Base-by-base conservation (phyloP, 2,888 invertebrate genomes). In the Amorpha juglandis region DNA sequence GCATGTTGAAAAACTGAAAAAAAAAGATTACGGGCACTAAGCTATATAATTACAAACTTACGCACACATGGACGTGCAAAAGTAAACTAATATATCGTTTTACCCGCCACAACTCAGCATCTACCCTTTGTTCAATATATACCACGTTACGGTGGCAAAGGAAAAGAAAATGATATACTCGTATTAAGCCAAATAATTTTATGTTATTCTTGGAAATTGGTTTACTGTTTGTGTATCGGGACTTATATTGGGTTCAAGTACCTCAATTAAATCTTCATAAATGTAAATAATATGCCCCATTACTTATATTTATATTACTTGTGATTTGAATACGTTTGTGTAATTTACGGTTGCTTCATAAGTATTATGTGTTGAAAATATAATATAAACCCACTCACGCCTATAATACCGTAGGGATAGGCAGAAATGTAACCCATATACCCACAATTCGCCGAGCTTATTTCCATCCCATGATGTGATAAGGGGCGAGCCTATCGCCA, bases 181-280 rank as follows among this genome's bases (percentile, higher is more conserved):
- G 73, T n/a, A n/a, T n/a, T n/a, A n/a, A n/a, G 74, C 78, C 78
- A 80, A 84, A 85, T 84, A 82, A 85, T 84, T 79, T 79, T 79
- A 79, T 70, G 71, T 74, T 71, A 74, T 76, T 73, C 68, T 62
- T 66, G 71, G 74, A 78, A 80, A 80, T 80, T 79, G 78, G 76
- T 78, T 78, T 78, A 77, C 72, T 69, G 69, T 66, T 66, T 63
- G 68, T 68, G 65, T 75, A 76, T 77, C 73, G 72, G 70, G 73
- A 72, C 68, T 70, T 71, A 71, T 73, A 72, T 71, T 71, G 71
- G 67, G 53, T 70, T 69, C 65, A 68, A 71, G 66, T 70, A 70
- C 53, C 65, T 69, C 70, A 74, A 74, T 77, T 71, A 70, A 65
- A 71, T 55, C 62, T 45, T 48, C 16, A n/a, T 42, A 55, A 16